Base-by-base conservation (phyloP, 2,113 vertebrate genomes). In the Sebastes schlegelii region DNA sequence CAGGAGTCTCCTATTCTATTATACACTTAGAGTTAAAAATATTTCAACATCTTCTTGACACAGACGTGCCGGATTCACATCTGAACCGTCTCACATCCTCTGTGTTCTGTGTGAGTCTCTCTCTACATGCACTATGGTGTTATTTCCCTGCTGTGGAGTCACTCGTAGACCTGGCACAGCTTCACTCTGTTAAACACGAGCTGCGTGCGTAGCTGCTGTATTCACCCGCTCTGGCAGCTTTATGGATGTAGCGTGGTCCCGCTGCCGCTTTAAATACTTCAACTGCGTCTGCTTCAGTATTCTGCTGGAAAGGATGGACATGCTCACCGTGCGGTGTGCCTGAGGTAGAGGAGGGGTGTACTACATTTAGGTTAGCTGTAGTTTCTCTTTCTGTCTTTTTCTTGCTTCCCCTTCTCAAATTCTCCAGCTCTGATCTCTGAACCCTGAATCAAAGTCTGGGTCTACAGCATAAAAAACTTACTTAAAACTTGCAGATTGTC, bases 301-400 rank as follows among this genome's bases (percentile, higher is more conserved):
- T 88, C 92, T 85, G 74, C 86, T 17, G 84, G 87, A 93, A 93
- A 84, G 55, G 88, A 91, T 78, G 51, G 81, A 89, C 90, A 86
- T 34, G 76, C 72, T 84, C 26, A 55, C 65, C 1, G n/a, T 6
- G 43, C 40, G 26, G 67, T 57, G 40, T 61, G 73, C 16, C 57
- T 11, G 54, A 19, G 60, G 72, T 16, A 34, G 34, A 34, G 34
- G 34, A 34, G 3, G 34, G 34, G 34, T 34, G 34, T 34, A 34
- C 34, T 34, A 34, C 34, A 34, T 34, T 34, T 34, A 34, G 34
- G 34, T 34, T 34, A 34, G 34, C 34, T 34, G 34, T 34, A 34
- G 34, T 34, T 34, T 34, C 34, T 13, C 23, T 48, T 17, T 4
- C 26, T 69, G 21, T 65, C 40, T 65, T 48, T 21, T 9, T 26